Evolutionary conservation across 92 coral and sea anemone species (phyloP), one percentile per base, ranked within the genome.

Genomic region (Heliopora coerulea): DNA sequence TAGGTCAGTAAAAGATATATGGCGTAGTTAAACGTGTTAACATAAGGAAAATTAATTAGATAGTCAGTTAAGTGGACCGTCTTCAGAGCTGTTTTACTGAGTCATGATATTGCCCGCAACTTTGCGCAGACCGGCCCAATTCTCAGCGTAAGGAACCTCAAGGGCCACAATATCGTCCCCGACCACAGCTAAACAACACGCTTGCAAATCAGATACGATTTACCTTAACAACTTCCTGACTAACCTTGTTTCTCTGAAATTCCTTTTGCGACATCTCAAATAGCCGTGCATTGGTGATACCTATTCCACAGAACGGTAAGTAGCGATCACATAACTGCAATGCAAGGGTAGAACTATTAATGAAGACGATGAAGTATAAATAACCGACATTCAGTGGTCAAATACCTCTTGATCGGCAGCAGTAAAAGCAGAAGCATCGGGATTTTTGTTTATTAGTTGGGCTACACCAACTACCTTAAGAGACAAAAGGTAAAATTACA

Each of bases 391-490:
- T 50, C n/a, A 50, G n/a, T 50, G 58, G 4, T 50, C 5, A 3
- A 50, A 50, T 56, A 56, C 99, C 96, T 90, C 82, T 79, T 95
- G 97, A 80, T 95, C 99, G 75, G 91, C 99, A 49, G 77, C 66
- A 18, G 90, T 91, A 65, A 95, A 95, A 6, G 99, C 91, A 9
- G 85, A 96, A 25, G 95, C 95, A 37, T 90, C 99, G 28, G 99
- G 99, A 74, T 87, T 79, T 68, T 95, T 95, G 95, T 95, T 95
- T 60, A 95, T 95, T 37, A 95, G 87, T 72, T 95, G 99, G 7
- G 99, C 99, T n/a, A 95, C 99, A 65, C 99, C 99, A 32, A 95
- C 96, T 49, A 95, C 99, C 99, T 95, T 27, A 21, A 56, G 23
- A 15, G 11, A 11, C 42, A 37, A 37, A 37, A 37, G 42, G 4